Percentiles rank a stretch among this genome's conserved stretches.
These are phyloP conservation scores for Hirtodrosophila confusa DNA, from an alignment of 2,888 invertebrate species.

Conservation along the genomic window DNA sequence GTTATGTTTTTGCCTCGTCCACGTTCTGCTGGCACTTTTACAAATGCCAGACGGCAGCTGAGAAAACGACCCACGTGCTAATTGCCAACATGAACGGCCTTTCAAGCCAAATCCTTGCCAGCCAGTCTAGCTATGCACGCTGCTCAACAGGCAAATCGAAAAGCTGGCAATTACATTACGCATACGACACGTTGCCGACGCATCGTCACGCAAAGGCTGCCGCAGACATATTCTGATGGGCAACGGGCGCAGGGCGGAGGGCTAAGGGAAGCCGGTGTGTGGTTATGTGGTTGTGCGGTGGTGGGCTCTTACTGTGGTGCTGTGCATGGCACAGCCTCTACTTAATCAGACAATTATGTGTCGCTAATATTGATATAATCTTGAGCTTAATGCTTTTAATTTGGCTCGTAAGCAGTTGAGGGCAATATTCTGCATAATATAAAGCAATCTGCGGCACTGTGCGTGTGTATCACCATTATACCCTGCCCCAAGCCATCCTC, in stretches of 20 bases:
- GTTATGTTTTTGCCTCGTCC: too few species aligned
- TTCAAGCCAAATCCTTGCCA: constrained; percentile 20
- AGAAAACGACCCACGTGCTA: constrained; percentile 59
- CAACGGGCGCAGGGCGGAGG: too few species aligned
- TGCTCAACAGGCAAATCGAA: constrained; percentile 32
- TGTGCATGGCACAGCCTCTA: constrained; percentile 34
- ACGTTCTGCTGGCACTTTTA: too few species aligned
- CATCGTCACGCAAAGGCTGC: constrained; percentile 35
- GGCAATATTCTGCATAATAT: constrained; percentile 22
- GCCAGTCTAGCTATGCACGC: neutral
- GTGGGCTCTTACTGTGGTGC: constrained; percentile 6
- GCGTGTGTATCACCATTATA: constrained; percentile 1
- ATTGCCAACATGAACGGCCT: constrained; percentile 57
- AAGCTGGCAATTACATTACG: constrained; percentile 71
- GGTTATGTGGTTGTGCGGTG: constrained; percentile 1
- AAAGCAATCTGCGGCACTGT: constrained; percentile 3
- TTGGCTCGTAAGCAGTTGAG: constrained; percentile 53
- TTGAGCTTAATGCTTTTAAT: constrained; percentile 69
- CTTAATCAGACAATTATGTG: constrained; percentile 76
- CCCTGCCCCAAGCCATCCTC: too few species aligned
- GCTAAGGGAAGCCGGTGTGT: too few species aligned
- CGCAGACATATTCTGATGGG: constrained; percentile 8
- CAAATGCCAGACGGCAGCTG: constrained; percentile 3
- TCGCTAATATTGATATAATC: constrained; percentile 71
- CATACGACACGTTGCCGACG: constrained; percentile 62